A percentile compares a stretch with the other conserved stretches of the same genome.
phyloP scores from a whole-genome alignment of 2,888 invertebrate genomes.

The Tineola bisselliella region DNA sequence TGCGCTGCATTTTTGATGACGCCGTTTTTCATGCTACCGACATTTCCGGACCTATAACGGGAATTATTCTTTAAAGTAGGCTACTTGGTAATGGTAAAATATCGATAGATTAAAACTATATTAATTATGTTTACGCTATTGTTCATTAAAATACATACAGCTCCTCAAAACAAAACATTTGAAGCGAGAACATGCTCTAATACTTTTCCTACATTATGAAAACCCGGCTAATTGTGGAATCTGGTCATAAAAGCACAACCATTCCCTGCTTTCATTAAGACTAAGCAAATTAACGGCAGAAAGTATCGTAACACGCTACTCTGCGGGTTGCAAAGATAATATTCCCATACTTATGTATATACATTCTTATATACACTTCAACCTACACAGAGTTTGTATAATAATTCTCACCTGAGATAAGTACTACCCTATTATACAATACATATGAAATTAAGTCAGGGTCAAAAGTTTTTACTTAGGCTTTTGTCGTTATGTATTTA shows the following conservation, averaged over 20 bases:
- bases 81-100: background rate
- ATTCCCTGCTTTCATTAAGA: slow-evolving; percentile 29
- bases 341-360: background rate
- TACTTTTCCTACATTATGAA: slow-evolving; percentile 3
- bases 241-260: slow-evolving; percentile 11
- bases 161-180: no score
- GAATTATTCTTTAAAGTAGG: background rate
- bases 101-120: no score
- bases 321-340: background rate
- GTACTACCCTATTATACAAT: no score
- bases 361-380: background rate
- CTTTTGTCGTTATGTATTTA: no score
- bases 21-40: slow-evolving; percentile 33
- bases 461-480: no score
- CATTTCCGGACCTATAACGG: slow-evolving; percentile 13
- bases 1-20: slow-evolving; percentile 41
- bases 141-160: no score
- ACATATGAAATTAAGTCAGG: no score
- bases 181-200: background rate
- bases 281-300: slow-evolving; percentile 26
- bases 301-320: slow-evolving; percentile 1
- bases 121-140: no score
- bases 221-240: slow-evolving; percentile 4
- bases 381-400: no score
- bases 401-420: no score